phyloP scores from a whole-genome alignment of 2,797 vertebrate species.

The Falco columbarius region DNA sequence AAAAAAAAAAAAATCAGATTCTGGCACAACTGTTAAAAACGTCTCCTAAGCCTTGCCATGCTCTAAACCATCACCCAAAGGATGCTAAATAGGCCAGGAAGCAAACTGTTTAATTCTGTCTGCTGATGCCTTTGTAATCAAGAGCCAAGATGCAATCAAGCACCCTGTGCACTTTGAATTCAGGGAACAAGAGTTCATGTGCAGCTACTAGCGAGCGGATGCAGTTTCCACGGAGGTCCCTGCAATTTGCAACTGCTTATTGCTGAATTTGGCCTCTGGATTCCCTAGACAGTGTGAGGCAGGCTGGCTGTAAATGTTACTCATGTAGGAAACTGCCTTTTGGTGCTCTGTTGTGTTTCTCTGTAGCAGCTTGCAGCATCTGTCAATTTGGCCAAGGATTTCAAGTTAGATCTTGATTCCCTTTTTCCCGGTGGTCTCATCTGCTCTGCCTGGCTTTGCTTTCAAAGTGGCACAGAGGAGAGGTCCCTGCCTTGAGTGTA shows the following conservation, averaged over 20 bases:
- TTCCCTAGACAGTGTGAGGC: background rate
- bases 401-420: background rate
- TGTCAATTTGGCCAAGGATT: background rate
- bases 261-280: background rate
- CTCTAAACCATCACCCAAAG: background rate
- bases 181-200: slow-evolving; percentile 6
- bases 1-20: background rate
- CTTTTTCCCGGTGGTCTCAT: background rate
- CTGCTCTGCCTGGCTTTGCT: background rate
- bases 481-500: background rate
- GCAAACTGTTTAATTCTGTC: slow-evolving; percentile 25
- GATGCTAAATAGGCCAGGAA: slow-evolving; percentile 44
- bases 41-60: background rate
- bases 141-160: slow-evolving; percentile 55
- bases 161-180: slow-evolving; percentile 1
- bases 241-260: background rate
- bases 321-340: background rate
- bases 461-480: background rate
- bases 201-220: background rate
- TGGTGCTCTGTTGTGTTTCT: background rate
- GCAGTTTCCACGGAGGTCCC: background rate
- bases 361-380: background rate
- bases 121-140: slow-evolving; percentile 54
- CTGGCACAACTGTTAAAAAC: background rate
- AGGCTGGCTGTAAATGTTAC: background rate